Percentiles rank a stretch among this genome's conserved stretches.
phyloP scores from a whole-genome alignment of 2,888 invertebrate genomes.

The Rhorus exstirpatorius region DNA sequence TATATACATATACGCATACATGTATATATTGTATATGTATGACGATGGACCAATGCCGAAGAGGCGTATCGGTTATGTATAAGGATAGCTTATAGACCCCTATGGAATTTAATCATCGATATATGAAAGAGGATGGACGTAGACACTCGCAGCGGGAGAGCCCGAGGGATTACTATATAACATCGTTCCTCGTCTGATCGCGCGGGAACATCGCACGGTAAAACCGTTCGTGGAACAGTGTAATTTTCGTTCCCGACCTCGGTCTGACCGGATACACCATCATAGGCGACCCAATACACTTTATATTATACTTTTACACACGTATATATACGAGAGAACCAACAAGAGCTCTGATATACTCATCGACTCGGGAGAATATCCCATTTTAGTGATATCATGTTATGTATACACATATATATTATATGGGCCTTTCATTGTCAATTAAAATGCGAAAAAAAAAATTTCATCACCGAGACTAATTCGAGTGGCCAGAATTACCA shows the following conservation, averaged over 20 bases:
- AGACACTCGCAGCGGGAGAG: constrained; percentile 4
- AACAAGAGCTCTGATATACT: constrained; percentile 39
- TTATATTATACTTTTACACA: no score
- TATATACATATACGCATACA: no score
- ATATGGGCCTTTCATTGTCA: neutral
- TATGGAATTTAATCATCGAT: no score
- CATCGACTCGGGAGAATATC: constrained; percentile 45
- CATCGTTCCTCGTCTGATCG: constrained; percentile 1
- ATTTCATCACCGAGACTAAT: no score
- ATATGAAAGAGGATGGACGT: constrained; percentile 9
- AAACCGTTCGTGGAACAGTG: constrained; percentile 68
- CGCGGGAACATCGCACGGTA: constrained; percentile 44
- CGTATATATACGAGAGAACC: constrained; percentile 24
- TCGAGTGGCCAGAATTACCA: no score
- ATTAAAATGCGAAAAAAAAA: neutral
- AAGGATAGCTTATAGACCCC: no score
- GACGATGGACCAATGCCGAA: neutral
- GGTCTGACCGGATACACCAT: constrained; percentile 65
- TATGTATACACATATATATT: neutral
- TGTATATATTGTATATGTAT: constrained; percentile 33
- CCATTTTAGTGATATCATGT: constrained; percentile 30
- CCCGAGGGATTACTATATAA: constrained; percentile 1
- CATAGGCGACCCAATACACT: constrained; percentile 43
- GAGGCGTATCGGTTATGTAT: no score
- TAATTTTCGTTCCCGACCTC: constrained; percentile 70